Conservation (phyloP, 2,797 vertebrate species). For the Melanotaenia maccullochi region DNA sequence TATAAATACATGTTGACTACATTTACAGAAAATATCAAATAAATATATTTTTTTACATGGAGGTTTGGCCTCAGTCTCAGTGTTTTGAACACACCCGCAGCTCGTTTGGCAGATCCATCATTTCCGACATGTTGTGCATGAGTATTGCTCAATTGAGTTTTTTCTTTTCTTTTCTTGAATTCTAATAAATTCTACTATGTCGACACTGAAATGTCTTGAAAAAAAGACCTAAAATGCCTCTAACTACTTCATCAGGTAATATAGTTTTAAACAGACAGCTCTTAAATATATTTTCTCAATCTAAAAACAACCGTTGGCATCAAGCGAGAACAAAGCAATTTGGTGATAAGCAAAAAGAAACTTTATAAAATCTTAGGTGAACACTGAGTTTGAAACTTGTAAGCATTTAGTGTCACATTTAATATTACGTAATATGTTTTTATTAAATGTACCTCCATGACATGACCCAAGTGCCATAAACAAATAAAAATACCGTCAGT, state of each 20-base stretch:
- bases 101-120: slow-evolving; percentile 1
- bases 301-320: not conserved
- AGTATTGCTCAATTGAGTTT: slow-evolving; percentile 4
- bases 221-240: not conserved
- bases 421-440: not conserved
- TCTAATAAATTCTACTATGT: not conserved
- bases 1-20: slow-evolving; percentile 57
- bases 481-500: not conserved
- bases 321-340: not conserved
- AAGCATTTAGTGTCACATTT: not conserved
- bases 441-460: not conserved
- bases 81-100: not conserved
- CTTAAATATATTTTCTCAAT: not conserved
- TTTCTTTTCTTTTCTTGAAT: not conserved
- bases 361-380: not conserved
- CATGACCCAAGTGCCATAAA: not conserved
- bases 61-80: slow-evolving; percentile 7
- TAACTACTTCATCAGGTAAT: too few relatives aligned
- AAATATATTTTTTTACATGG: slow-evolving; percentile 84
- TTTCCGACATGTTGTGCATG: not conserved
- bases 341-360: not conserved
- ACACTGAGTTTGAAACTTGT: not conserved
- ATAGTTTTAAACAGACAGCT: too few relatives aligned
- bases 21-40: slow-evolving; percentile 60
- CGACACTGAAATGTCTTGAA: not conserved